Percentiles rank a stretch among this genome's conserved stretches.
Conservation (phyloP, 2,797 vertebrate genomes). For the Lates japonicus region DNA sequence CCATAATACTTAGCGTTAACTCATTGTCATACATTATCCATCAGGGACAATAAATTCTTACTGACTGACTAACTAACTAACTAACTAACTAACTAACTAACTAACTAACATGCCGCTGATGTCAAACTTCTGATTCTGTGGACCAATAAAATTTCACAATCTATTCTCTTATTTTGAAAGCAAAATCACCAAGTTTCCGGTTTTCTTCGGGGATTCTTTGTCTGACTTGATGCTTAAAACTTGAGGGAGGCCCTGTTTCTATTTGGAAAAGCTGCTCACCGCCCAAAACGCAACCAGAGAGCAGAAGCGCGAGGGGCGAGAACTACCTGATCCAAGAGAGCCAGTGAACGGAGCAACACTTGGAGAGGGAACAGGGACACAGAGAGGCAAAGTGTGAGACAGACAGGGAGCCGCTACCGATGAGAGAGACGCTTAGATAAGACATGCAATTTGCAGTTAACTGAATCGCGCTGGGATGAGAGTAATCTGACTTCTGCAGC, state of each 20-base stretch:
- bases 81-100: no score
- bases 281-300: slow-evolving; percentile 52
- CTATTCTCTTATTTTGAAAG: slow-evolving; percentile 44
- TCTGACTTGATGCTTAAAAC: slow-evolving; percentile 39
- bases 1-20: no score
- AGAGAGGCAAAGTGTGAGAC: background rate
- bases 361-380: slow-evolving; percentile 1
- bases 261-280: slow-evolving; percentile 64
- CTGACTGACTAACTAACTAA: no score
- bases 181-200: background rate
- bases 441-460: background rate
- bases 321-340: slow-evolving; percentile 47
- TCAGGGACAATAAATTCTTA: no score
- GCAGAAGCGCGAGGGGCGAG: slow-evolving; percentile 60
- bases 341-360: background rate
- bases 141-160: no score
- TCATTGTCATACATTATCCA: no score
- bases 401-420: background rate
- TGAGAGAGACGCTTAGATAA: background rate
- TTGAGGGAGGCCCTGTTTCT: slow-evolving; percentile 59
- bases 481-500: slow-evolving; percentile 40
- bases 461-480: slow-evolving; percentile 20
- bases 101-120: no score
- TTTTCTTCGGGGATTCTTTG: accelerated
- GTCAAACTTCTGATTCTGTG: no score